These are phyloP conservation scores for Rostratula benghalensis DNA, from an alignment of 2,113 vertebrate species.

Conservation along the genomic window DNA sequence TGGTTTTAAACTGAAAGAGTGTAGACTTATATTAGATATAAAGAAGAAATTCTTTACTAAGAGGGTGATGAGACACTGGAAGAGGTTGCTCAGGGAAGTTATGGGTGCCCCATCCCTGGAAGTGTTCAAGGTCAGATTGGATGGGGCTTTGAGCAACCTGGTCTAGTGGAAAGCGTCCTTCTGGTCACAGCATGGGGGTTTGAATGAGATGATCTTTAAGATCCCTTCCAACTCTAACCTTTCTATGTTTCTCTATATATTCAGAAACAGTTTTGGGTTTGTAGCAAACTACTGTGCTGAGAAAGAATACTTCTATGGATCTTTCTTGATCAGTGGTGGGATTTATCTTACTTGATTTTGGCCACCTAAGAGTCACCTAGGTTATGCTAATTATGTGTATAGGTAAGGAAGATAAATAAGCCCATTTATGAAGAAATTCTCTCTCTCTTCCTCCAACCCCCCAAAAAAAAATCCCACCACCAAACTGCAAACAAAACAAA, in stretches of 20 bases:
- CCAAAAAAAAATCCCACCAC: neutral
- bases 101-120: too few relatives aligned
- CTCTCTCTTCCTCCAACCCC: accelerated
- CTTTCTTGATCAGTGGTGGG: neutral
- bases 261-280: neutral
- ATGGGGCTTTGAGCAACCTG: too few relatives aligned
- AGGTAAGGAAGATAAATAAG: neutral
- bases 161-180: too few relatives aligned
- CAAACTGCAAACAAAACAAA: neutral
- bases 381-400: neutral
- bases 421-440: neutral
- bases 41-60: too few relatives aligned
- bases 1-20: neutral
- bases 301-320: neutral
- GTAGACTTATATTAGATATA: neutral
- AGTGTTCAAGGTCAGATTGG: too few relatives aligned
- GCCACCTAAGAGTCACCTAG: neutral
- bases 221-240: too few relatives aligned
- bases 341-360: neutral
- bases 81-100: too few relatives aligned
- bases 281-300: neutral
- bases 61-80: too few relatives aligned
- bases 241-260: neutral
- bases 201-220: too few relatives aligned
- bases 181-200: too few relatives aligned